phyloP scores from a whole-genome alignment of 2,113 vertebrate species.

The Phaethon lepturus region DNA sequence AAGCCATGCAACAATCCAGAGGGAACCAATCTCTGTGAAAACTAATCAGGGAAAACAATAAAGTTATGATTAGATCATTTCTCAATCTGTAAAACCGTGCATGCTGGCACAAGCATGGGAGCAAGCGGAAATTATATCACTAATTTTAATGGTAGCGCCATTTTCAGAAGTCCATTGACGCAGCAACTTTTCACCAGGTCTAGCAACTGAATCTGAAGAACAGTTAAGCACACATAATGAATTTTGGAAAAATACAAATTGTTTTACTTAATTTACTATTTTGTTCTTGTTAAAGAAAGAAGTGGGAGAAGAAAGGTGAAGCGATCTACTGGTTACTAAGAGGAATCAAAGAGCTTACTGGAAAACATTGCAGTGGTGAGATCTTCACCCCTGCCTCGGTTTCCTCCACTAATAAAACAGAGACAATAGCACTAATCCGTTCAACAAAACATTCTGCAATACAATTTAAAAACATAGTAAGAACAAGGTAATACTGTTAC shows the following conservation, averaged over 20 bases:
- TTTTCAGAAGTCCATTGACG: neutral
- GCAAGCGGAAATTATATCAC: neutral
- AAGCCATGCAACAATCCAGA: neutral
- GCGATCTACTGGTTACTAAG: neutral
- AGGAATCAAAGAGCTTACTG: neutral
- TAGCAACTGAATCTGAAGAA: neutral
- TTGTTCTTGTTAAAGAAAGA: neutral
- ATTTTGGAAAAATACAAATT: neutral
- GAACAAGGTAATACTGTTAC: neutral
- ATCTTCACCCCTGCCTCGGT: constrained; percentile 2
- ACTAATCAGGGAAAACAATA: neutral
- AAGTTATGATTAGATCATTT: neutral
- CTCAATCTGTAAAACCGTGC: neutral
- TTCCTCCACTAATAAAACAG: neutral
- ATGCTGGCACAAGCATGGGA: neutral
- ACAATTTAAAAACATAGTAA: neutral
- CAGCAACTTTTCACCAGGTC: neutral
- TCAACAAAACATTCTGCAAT: neutral
- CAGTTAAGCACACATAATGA: neutral
- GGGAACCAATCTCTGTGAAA: neutral
- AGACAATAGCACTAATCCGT: neutral
- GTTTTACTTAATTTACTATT: neutral
- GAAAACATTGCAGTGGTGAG: neutral
- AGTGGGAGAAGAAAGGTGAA: neutral
- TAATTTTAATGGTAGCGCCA: neutral